A percentile compares a stretch with the other conserved stretches of the same genome.
These are phyloP conservation scores for Nothura maculosa DNA, from an alignment of 2,797 vertebrate species.

Conservation along the genomic window DNA sequence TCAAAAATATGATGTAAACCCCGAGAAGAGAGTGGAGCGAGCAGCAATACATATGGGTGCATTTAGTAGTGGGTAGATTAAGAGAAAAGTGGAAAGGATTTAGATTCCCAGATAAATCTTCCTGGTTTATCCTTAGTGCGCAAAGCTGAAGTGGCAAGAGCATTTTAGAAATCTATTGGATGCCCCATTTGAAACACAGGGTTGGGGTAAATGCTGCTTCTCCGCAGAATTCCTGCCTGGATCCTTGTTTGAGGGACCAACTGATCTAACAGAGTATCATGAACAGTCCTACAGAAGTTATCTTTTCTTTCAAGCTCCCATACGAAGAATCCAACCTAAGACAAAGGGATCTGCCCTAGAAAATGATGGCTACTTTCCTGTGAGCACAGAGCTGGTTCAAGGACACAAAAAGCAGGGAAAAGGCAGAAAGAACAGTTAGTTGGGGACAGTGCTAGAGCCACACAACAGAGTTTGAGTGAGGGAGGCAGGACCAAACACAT, in stretches of 20 bases:
- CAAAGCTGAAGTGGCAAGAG: background rate
- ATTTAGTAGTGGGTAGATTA: background rate
- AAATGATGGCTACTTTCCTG: background rate
- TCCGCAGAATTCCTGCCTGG: background rate
- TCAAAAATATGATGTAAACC: background rate
- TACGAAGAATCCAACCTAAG: background rate
- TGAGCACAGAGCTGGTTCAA: slow-evolving; percentile 11
- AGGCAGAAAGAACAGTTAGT: slow-evolving; percentile 43
- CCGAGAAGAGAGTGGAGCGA: background rate
- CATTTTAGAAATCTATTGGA: background rate
- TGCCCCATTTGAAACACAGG: background rate
- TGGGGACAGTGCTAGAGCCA: slow-evolving; percentile 5
- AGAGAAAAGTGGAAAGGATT: slow-evolving; percentile 4
- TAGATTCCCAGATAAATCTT: slow-evolving; percentile 6
- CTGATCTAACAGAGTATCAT: background rate
- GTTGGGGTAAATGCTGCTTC: background rate
- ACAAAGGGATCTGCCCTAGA: background rate
- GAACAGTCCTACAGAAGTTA: background rate
- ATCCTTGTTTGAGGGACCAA: background rate
- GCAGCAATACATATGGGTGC: background rate
- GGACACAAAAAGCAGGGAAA: background rate
- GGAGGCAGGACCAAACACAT: slow-evolving; percentile 20
- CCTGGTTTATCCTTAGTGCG: background rate
- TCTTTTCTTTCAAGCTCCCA: background rate
- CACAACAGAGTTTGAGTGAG: slow-evolving; percentile 51